Evolutionary conservation across 2,113 vertebrate species (phyloP).

Genomic region (Phainopepla nitens): DNA sequence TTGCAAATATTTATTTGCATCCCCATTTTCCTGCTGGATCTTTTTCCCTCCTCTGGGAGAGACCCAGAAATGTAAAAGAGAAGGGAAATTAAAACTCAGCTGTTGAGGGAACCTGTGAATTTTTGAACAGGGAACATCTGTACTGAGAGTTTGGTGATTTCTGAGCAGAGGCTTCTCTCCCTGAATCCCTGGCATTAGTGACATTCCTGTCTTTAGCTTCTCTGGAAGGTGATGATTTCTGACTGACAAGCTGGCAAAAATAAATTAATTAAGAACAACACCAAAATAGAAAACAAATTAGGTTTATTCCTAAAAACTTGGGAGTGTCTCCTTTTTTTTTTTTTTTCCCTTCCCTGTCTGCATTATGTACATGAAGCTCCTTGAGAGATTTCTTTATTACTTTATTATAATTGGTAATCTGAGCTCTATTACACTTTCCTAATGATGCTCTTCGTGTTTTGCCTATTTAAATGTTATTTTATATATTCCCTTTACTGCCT

Average conservation of each 20-base stretch:
- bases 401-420: slow-evolving; percentile 46
- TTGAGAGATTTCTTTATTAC: slow-evolving; percentile 42
- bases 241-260: background rate
- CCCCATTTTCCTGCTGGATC: background rate
- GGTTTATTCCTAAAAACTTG: background rate
- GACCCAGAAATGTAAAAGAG: background rate
- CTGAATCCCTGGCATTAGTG: background rate
- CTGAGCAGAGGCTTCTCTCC: background rate
- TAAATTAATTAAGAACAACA: background rate
- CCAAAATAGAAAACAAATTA: background rate
- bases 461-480: slow-evolving; percentile 38
- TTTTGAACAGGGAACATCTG: background rate
- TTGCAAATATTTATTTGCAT: background rate
- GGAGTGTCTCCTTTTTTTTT: too few relatives aligned
- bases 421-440: slow-evolving; percentile 35
- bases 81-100: background rate
- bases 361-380: background rate
- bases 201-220: background rate
- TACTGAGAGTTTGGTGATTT: background rate
- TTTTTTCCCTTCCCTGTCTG: background rate
- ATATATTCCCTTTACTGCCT: background rate
- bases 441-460: slow-evolving; percentile 40
- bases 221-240: background rate
- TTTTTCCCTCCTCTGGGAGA: background rate
- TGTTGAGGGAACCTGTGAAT: background rate